Evolutionary conservation across 1,140 invertebrate species (phyloP), one percentile per base, ranked within the genome.

Genomic region (Mylabris phalerata): DNA sequence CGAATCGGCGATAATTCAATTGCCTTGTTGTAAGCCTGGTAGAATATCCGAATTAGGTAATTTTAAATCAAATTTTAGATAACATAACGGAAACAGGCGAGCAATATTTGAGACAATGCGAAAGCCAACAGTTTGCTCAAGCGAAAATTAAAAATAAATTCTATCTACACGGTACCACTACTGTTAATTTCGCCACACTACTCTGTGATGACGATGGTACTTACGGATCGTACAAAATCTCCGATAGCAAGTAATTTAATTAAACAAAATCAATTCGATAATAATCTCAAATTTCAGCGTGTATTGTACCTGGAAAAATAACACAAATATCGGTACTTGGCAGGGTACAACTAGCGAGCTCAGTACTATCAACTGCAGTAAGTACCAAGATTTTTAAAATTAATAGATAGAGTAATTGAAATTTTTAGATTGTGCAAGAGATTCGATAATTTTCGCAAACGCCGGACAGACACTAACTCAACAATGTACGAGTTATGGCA

Each of bases 141-240:
- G 65, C 63, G 6, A 69, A 68, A 46, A 73, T 83, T 43, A 68
- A 69, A 32, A 70, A 75, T 10, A 75, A 80, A 59, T 73, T 80
- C 50, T 68, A 70, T 3, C 67, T 71, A 19, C 81, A 82, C 63
- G 81, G 80, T 9, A 78, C 77, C 3, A 70, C 58, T 7, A 72
- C 75, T 59, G 67, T 75, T 26, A 75, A 73, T 27, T 73, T 76
- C 47, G 73, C 75, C 5, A 68, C 65, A 2, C 67, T 77, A 6
- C 67, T 73, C 54, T 84, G 82, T 62, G 80, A 81, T 63, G 80
- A 77, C 58, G 82, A 84, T 67, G 82, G 82, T 41, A 79, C 74
- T 57, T 83, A 78, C 68, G 81, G 79, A 43, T 63, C 73, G n/a
- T 78, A 75, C 61, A 76, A 77, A 62, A 77, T 80, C 38, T 48